These are phyloP conservation scores for Bryconaethiops microstoma DNA, from an alignment of 2,797 vertebrate species.

Conservation along the genomic window DNA sequence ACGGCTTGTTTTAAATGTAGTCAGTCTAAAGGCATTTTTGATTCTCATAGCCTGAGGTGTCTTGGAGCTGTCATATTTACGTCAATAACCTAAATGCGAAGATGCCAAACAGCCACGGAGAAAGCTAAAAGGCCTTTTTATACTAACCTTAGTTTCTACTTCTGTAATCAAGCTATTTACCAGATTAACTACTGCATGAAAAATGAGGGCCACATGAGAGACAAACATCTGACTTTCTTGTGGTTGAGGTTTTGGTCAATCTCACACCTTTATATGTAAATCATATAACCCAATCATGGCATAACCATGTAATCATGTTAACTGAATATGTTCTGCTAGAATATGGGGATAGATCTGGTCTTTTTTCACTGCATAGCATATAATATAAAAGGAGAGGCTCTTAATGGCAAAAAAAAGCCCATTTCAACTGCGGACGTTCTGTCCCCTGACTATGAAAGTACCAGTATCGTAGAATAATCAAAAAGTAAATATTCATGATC, in stretches of 20 bases:
- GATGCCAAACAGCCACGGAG: constrained; percentile 20
- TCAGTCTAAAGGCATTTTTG: constrained; percentile 43
- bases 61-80: constrained; percentile 37
- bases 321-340: not conserved
- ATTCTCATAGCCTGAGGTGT: constrained; percentile 42
- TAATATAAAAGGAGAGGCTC: not conserved
- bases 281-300: not conserved
- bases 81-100: constrained; percentile 40
- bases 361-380: not conserved
- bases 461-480: constrained; percentile 77
- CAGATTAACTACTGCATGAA: not conserved
- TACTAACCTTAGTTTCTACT: not conserved
- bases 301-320: not conserved
- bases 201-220: not conserved
- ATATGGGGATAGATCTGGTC: no score
- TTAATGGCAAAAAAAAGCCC: not conserved
- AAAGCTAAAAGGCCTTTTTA: constrained; percentile 15
- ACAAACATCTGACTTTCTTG: not conserved
- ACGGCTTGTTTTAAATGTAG: constrained; percentile 18
- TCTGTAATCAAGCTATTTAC: not conserved
- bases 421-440: constrained; percentile 16
- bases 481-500: constrained; percentile 85
- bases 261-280: not conserved
- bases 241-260: not conserved
- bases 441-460: constrained; percentile 59